Percentiles rank a stretch among this genome's conserved stretches.
Evolutionary conservation across 1,140 invertebrate genomes (phyloP).

Genomic region (Lepidurus packardi): DNA sequence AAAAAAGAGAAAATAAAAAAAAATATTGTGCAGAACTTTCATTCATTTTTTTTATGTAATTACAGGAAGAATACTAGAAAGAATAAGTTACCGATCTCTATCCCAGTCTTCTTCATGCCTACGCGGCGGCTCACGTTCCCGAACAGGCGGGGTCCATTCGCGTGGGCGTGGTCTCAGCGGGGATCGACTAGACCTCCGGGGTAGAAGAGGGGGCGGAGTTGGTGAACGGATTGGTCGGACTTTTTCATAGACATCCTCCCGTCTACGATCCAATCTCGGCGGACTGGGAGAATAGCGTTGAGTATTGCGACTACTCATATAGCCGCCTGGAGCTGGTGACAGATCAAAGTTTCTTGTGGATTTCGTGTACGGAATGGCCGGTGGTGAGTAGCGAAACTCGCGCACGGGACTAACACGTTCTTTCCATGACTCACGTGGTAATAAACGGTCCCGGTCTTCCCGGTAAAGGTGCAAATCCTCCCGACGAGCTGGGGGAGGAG

Average conservation of each 20-base stretch:
- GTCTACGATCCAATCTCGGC: neutral
- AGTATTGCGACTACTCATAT: neutral
- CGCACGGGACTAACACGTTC: neutral
- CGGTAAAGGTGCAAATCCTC: neutral
- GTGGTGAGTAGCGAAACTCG: neutral
- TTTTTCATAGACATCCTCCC: neutral
- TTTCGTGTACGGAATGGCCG: neutral
- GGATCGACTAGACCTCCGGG: neutral
- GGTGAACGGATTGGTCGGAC: neutral
- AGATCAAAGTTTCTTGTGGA: neutral
- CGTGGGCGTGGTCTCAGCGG: neutral
- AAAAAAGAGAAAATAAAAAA: too few relatives aligned
- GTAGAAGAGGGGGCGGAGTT: neutral
- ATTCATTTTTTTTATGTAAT: neutral
- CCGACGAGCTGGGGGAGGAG: neutral
- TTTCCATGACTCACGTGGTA: neutral
- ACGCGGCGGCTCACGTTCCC: neutral
- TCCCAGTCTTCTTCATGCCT: neutral
- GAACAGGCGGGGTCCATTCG: neutral
- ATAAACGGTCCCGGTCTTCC: neutral
- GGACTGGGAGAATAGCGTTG: neutral
- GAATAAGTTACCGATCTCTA: neutral
- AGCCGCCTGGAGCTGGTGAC: neutral
- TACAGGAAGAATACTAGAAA: neutral
- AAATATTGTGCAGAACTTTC: neutral